Conservation (phyloP, 2,113 vertebrate genomes). For the Mustela lutreola region DNA sequence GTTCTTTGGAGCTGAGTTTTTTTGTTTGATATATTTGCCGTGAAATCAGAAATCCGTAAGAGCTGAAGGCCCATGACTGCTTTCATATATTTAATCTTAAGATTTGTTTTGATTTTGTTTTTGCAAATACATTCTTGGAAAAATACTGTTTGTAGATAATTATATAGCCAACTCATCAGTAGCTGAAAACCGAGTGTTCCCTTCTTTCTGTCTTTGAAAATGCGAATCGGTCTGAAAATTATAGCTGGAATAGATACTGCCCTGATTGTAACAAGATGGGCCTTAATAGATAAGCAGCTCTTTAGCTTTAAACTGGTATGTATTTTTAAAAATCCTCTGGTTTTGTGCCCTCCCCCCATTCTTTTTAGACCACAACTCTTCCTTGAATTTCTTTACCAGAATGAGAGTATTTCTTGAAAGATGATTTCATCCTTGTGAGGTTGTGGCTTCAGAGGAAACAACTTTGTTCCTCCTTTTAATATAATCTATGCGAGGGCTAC, state of each 20-base stretch:
- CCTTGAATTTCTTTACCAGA: constrained; percentile 68
- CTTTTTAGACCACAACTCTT: constrained; percentile 54
- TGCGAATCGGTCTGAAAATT: constrained; percentile 30
- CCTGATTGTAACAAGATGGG: constrained; percentile 33
- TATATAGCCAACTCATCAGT: constrained; percentile 60
- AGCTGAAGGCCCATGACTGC: not conserved
- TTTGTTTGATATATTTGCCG: constrained; percentile 49
- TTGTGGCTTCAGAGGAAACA: constrained; percentile 70
- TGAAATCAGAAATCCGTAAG: constrained; percentile 53
- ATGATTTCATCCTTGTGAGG: constrained; percentile 65
- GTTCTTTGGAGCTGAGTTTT: constrained; percentile 61
- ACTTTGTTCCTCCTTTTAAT: constrained; percentile 67
- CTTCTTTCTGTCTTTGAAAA: constrained; percentile 65
- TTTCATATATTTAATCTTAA: constrained; percentile 57
- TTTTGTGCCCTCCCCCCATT: not conserved
- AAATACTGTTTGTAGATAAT: constrained; percentile 69
- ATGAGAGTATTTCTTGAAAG: constrained; percentile 58
- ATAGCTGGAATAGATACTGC: constrained; percentile 26
- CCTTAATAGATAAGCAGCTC: constrained; percentile 51
- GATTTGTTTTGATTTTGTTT: constrained; percentile 57
- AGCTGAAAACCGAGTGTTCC: constrained; percentile 50
- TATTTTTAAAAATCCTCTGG: constrained; percentile 45
- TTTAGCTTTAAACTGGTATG: constrained; percentile 47
- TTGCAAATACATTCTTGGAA: constrained; percentile 48
- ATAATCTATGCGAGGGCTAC: constrained; percentile 18